Conservation (phyloP, 2,797 vertebrate species). For the Falco peregrinus region DNA sequence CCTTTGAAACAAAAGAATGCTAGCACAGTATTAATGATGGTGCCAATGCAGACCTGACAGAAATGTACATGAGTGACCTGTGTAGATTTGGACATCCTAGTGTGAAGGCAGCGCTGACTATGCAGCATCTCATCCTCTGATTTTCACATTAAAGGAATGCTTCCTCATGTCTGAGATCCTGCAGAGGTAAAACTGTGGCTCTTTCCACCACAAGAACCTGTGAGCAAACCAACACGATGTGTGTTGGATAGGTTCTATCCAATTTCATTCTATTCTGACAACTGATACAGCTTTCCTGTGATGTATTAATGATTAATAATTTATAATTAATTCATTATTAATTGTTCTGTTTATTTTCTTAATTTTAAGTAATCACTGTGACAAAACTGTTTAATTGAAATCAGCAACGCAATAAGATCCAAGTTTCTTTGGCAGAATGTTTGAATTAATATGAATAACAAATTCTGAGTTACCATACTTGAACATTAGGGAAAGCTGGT, state of each 20-base stretch:
- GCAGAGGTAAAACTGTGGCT: neutral
- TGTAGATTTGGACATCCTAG: neutral
- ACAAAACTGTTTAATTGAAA: constrained; percentile 10
- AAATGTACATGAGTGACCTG: neutral
- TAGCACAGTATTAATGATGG: neutral
- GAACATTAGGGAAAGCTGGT: neutral
- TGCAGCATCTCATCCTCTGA: neutral
- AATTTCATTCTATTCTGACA: neutral
- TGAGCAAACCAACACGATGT: neutral
- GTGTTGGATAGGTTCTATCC: neutral
- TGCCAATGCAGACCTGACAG: neutral
- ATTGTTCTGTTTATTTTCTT: neutral
- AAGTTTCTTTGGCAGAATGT: neutral
- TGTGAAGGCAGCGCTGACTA: neutral
- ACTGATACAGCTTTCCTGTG: neutral
- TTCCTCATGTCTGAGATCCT: neutral
- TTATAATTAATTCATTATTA: neutral
- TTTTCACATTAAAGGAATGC: neutral
- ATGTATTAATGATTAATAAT: neutral
- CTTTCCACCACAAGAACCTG: neutral
- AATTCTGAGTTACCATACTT: neutral
- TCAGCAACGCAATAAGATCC: neutral
- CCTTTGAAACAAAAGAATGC: neutral
- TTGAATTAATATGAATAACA: neutral
- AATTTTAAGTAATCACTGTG: constrained; percentile 6